Conservation (phyloP, 2,113 vertebrate genomes). For the Corythoichthys haematopterus region DNA sequence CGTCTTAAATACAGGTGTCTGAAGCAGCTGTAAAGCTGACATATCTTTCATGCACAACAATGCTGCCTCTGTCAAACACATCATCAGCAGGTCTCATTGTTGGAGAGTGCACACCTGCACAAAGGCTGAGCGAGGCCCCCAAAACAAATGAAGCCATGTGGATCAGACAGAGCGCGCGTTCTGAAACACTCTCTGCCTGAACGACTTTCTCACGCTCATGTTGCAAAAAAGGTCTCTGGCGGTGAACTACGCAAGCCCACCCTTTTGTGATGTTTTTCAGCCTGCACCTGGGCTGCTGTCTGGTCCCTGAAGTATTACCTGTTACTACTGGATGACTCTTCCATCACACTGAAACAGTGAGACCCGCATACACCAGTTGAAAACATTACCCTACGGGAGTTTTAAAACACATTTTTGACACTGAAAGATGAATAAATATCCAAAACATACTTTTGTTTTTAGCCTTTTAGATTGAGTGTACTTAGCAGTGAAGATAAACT, state of each 20-base stretch:
- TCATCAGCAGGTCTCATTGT: constrained; percentile 39
- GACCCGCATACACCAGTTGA: constrained; percentile 25
- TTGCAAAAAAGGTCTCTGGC: constrained; percentile 68
- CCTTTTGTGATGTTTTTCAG: constrained; percentile 70
- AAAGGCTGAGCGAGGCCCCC: constrained; percentile 55
- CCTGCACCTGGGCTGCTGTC: constrained; percentile 78
- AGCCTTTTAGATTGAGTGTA: too few relatives aligned
- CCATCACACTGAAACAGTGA: constrained; percentile 38
- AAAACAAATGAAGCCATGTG: constrained; percentile 66
- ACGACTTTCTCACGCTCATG: constrained; percentile 93
- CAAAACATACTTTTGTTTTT: too few relatives aligned
- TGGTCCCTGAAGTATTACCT: constrained; percentile 78
- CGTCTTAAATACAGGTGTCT: constrained; percentile 18
- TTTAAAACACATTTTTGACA: too few relatives aligned
- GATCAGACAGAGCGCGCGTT: constrained; percentile 51
- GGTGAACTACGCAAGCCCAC: constrained; percentile 74
- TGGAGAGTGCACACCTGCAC: constrained; percentile 55
- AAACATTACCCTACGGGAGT: not conserved
- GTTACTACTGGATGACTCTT: constrained; percentile 47
- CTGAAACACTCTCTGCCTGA: constrained; percentile 73
- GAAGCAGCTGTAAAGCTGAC: constrained; percentile 21
- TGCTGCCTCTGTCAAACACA: constrained; percentile 40
- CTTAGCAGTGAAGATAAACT: too few relatives aligned
- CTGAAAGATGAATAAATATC: too few relatives aligned
- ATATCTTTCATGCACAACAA: constrained; percentile 35